phyloP scores from a whole-genome alignment of 2,797 vertebrate species.

The Melanogrammus aeglefinus region DNA sequence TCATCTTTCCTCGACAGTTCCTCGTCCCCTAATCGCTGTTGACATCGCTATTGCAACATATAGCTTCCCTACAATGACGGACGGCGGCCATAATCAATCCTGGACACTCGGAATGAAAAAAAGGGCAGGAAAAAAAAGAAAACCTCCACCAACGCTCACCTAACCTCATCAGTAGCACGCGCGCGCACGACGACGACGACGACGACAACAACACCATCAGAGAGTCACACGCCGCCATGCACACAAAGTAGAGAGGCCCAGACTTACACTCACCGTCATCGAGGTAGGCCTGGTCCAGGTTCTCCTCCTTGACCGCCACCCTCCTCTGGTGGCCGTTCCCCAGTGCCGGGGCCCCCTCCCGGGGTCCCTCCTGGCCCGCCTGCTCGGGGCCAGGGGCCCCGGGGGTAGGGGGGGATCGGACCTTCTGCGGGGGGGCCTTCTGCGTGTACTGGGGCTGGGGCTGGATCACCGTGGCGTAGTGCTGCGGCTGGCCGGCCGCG shows the following conservation, averaged over 20 bases:
- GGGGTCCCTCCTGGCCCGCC: not conserved
- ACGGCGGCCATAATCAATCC: not conserved
- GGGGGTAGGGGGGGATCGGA: not conserved
- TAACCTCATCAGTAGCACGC: not conserved
- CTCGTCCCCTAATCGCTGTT: conserved; percentile 9
- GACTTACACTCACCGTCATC: conserved; percentile 91
- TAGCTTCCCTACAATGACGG: not conserved
- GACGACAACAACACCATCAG: not conserved
- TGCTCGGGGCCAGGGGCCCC: not conserved
- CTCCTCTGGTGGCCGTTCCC: conserved; percentile 83
- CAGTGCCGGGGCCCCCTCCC: conserved; percentile 27
- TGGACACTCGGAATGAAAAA: not conserved
- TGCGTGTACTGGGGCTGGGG: conserved; percentile 77
- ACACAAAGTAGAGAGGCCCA: conserved; percentile 46
- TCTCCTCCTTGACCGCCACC: conserved; percentile 95
- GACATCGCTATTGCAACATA: not conserved
- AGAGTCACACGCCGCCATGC: conserved; percentile 19
- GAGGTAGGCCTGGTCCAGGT: conserved; percentile 97
- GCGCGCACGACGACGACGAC: not conserved
- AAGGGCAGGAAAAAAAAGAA: not conserved
- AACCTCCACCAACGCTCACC: not conserved
- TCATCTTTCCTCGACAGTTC: conserved; percentile 20
- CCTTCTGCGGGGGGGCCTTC: conserved; percentile 48
- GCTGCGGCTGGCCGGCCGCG: conserved; percentile 56
- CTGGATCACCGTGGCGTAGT: conserved; percentile 91